Evolutionary conservation across 2,888 invertebrate genomes (phyloP).

Genomic region (Camponotus fellah): DNA sequence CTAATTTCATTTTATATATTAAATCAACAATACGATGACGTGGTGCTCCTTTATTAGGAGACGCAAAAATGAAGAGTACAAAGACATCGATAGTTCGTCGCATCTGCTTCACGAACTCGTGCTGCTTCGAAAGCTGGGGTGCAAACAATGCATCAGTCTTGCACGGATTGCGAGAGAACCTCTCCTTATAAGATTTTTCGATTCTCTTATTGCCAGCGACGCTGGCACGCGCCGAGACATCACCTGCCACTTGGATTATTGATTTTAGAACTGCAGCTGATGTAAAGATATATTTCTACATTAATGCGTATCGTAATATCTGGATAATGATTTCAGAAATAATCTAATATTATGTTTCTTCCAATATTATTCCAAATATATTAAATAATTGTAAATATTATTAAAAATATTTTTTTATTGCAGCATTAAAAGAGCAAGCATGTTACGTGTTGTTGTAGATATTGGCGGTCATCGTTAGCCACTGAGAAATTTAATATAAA

Average conservation of each 20-base stretch:
- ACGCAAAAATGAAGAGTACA: conserved; percentile 34
- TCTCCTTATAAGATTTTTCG: conserved; percentile 71
- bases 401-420: not conserved
- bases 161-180: conserved; percentile 57
- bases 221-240: conserved; percentile 82
- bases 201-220: conserved; percentile 76
- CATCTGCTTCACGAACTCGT: conserved; percentile 70
- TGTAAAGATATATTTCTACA: conserved; percentile 64
- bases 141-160: conserved; percentile 70
- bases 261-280: conserved; percentile 76
- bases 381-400: not conserved
- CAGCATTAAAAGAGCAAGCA: not conserved
- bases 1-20: not conserved
- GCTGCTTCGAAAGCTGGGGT: conserved; percentile 63
- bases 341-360: not conserved
- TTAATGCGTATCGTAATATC: not conserved
- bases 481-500: not conserved
- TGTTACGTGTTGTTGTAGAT: not conserved
- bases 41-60: conserved; percentile 12
- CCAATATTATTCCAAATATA: not conserved
- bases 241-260: conserved; percentile 82
- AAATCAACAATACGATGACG: conserved; percentile 28
- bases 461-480: not conserved
- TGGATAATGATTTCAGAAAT: not conserved
- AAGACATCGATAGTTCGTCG: conserved; percentile 54